phyloP scores from a whole-genome alignment of 2,113 vertebrate genomes.

The Mus musculus region GRCm39 chr8:65879001-65879500 shows the following conservation, averaged over 20 bases:
- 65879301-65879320: neutral
- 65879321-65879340: neutral
- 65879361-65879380: neutral
- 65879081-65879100: neutral
- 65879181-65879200: neutral
- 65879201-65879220: neutral
- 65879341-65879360: neutral
- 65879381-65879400: neutral
- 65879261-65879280: neutral
- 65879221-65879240: neutral
- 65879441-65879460: neutral
- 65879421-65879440: conserved; percentile 47
- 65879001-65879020: neutral
- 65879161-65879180: neutral
- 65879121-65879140: neutral
- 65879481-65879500: neutral
- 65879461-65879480: neutral
- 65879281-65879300: neutral
- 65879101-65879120: neutral
- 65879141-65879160: neutral
- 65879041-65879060: neutral
- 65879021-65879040: neutral
- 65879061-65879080: neutral
- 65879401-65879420: neutral
- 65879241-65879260: neutral